A percentile compares a stretch with the other conserved stretches of the same genome.
These are phyloP conservation scores for Hypothenemus hampei DNA, from an alignment of 1,140 invertebrate genomes.

Conservation along the genomic window DNA sequence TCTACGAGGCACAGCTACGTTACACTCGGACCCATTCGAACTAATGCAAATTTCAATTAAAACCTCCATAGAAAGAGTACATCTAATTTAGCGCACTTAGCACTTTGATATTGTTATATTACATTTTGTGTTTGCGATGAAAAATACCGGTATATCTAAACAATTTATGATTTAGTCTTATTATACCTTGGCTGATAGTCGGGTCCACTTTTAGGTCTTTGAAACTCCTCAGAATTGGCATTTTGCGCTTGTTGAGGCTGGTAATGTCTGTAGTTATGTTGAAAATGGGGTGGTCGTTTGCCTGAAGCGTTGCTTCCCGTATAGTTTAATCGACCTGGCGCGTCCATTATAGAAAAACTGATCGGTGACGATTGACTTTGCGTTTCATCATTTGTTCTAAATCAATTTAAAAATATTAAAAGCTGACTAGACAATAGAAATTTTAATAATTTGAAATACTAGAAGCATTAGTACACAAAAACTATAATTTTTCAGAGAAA, in stretches of 20 bases:
- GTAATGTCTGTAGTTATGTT: slow-evolving; percentile 39
- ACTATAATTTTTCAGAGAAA: too few relatives aligned
- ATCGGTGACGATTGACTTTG: slow-evolving; percentile 68
- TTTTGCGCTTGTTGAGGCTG: slow-evolving; percentile 55
- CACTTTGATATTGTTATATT: too few relatives aligned
- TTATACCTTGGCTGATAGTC: slow-evolving; percentile 35
- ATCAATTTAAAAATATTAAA: not conserved
- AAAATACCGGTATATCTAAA: not conserved
- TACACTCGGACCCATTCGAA: slow-evolving; percentile 54
- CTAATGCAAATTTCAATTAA: slow-evolving; percentile 14
- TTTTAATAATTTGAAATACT: too few relatives aligned
- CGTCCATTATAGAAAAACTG: slow-evolving; percentile 70
- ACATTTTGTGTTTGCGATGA: too few relatives aligned
- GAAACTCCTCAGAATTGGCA: slow-evolving; percentile 58
- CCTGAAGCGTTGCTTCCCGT: slow-evolving; percentile 49
- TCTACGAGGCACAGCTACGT: slow-evolving; percentile 58
- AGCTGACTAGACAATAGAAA: too few relatives aligned
- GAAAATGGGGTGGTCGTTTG: slow-evolving; percentile 38
- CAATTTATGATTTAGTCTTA: not conserved
- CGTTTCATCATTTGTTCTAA: slow-evolving; percentile 43
- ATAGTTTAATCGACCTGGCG: slow-evolving; percentile 56
- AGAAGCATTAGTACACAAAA: too few relatives aligned
- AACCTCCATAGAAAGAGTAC: too few relatives aligned
- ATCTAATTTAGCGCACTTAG: too few relatives aligned
- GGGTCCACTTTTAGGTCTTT: slow-evolving; percentile 59